Percentiles rank a stretch among this genome's conserved stretches.
Evolutionary conservation across 2,888 invertebrate species (phyloP).

Genomic region (Lacanobia oleracea): DNA sequence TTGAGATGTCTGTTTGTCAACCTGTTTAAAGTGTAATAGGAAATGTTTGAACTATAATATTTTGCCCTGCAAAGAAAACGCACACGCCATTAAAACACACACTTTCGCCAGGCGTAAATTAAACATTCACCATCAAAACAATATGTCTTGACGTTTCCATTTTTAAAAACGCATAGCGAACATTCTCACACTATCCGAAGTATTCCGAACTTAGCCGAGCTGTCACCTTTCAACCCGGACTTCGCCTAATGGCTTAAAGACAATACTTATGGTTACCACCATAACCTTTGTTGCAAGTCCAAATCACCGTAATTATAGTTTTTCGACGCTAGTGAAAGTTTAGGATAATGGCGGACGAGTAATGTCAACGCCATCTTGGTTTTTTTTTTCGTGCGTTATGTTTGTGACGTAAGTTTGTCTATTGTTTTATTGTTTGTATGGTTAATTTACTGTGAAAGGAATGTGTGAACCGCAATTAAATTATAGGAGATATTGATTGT

Average conservation of each 20-base stretch:
- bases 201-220: slow-evolving; percentile 32
- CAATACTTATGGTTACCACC: slow-evolving; percentile 44
- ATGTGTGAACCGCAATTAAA: slow-evolving; percentile 21
- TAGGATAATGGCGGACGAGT: slow-evolving; percentile 48
- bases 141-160: slow-evolving; percentile 35
- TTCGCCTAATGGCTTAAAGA: slow-evolving; percentile 42
- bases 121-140: slow-evolving; percentile 24
- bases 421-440: slow-evolving; percentile 33
- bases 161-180: slow-evolving; percentile 28
- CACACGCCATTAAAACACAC: background rate
- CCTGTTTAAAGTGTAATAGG: too few species aligned
- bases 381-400: slow-evolving; percentile 41
- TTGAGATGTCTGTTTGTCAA: too few species aligned
- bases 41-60: background rate
- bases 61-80: background rate
- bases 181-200: slow-evolving; percentile 38
- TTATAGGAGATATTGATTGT: background rate
- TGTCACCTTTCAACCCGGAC: slow-evolving; percentile 67
- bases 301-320: slow-evolving; percentile 77
- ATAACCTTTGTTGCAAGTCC: slow-evolving; percentile 36
- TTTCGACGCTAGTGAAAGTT: slow-evolving; percentile 78
- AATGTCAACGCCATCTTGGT: slow-evolving; percentile 35
- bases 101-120: slow-evolving; percentile 45
- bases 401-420: slow-evolving; percentile 37
- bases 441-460: slow-evolving; percentile 21